These are phyloP conservation scores for Choristoneura rosaceana DNA, from an alignment of 2,888 invertebrate species.

Conservation along the genomic window DNA sequence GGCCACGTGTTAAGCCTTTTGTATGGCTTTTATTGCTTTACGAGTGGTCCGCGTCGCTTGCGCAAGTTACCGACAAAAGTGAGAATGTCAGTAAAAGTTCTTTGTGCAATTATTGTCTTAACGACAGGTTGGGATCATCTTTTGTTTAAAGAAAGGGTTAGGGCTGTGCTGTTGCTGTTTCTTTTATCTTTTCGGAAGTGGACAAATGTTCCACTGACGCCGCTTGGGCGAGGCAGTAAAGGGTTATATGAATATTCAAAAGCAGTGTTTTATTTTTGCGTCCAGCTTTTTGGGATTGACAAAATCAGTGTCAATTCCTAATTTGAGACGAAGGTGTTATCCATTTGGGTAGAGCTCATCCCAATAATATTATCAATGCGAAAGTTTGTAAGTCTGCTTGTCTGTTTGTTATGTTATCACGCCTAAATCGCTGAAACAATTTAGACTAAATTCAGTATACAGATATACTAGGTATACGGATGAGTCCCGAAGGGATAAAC, in stretches of 20 bases:
- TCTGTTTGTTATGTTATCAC: too few relatives aligned
- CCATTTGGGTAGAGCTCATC: too few relatives aligned
- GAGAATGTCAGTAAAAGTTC: conserved; percentile 73
- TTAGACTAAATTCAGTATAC: too few relatives aligned
- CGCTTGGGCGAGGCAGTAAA: background rate
- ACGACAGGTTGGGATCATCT: conserved; percentile 31
- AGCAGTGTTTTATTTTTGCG: background rate
- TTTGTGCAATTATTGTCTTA: conserved; percentile 48
- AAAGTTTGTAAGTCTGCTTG: too few relatives aligned
- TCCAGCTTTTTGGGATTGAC: too few relatives aligned
- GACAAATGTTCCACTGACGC: conserved; percentile 20
- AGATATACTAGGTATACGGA: too few relatives aligned
- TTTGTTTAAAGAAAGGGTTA: conserved; percentile 37
- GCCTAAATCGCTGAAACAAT: too few relatives aligned
- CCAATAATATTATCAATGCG: too few relatives aligned
- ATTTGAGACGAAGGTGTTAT: too few relatives aligned
- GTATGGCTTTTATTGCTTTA: conserved; percentile 74
- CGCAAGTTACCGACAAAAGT: conserved; percentile 80
- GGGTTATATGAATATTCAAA: background rate
- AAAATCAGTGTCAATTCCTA: too few relatives aligned
- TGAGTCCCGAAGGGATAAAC: too few relatives aligned
- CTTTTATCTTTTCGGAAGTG: conserved; percentile 26
- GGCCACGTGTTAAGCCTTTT: conserved; percentile 78
- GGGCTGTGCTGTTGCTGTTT: conserved; percentile 9
- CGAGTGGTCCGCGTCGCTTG: conserved; percentile 55